Evolutionary conservation across 2,888 invertebrate genomes (phyloP), one percentile per base, ranked within the genome.

Genomic region (Camptogramma bilineatum): DNA sequence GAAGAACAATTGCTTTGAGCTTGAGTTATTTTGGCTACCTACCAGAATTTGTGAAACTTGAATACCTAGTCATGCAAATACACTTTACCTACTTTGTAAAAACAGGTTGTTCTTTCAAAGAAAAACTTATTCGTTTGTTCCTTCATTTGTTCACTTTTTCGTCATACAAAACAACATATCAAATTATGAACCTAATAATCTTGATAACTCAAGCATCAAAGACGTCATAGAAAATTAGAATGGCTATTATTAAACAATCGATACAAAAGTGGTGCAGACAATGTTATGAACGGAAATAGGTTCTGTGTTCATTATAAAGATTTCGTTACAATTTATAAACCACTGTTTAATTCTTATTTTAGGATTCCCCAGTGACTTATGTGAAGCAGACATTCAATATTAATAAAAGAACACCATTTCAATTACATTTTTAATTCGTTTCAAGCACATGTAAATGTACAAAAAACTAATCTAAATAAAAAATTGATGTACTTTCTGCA

Each of bases 281-380:
- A 47, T 9, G 51, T 24, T 44, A 19, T 31, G 61, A 34, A n/a
- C 39, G 9, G 53, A 62, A 68, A 64, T 64, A 74, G 48, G 48
- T 57, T 10, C 24, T 34, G 34, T 34, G n/a, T n/a, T n/a, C n/a
- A n/a, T n/a, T n/a, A n/a, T 13, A 2, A 2, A 24, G 24, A 24
- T 24, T 4, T 4, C 2, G 24, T 24, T 24, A 24, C 24, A 24
- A 24, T 24, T 24, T 4, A 24, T 4, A 24, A 24, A 24, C 24
- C 24, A 4, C 24, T 24, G 24, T 24, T n/a, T n/a, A n/a, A n/a
- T n/a, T n/a, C n/a, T n/a, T n/a, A n/a, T n/a, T n/a, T n/a, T n/a
- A n/a, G n/a, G n/a, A n/a, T n/a, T n/a, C n/a, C n/a, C n/a, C n/a
- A n/a, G 24, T 24, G 24, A 24, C 24, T 24, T 24, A 24, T 24